Conservation (phyloP, 2,888 invertebrate genomes). For the Cosmia pyralina region DNA sequence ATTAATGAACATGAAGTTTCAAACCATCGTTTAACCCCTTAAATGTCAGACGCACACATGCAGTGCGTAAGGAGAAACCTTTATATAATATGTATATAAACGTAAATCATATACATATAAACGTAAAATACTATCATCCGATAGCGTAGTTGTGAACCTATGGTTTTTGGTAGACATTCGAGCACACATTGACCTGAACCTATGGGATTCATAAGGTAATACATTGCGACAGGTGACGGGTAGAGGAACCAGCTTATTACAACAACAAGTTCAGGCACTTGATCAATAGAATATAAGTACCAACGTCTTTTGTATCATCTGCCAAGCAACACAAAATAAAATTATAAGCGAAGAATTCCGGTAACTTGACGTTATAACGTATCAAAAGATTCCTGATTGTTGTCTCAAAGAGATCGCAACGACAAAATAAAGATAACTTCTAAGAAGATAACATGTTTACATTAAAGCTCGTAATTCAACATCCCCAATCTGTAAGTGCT, state of each 20-base stretch:
- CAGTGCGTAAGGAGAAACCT: no score
- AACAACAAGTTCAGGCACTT: not conserved
- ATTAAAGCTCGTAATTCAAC: slow-evolving; percentile 26
- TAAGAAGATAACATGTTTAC: slow-evolving; percentile 31
- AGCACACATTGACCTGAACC: no score
- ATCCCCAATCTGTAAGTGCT: slow-evolving; percentile 43
- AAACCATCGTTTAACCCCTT: not conserved
- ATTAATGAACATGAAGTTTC: no score
- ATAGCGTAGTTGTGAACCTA: no score
- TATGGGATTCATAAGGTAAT: no score
- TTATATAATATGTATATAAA: no score
- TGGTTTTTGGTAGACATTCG: no score
- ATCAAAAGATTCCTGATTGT: slow-evolving; percentile 16
- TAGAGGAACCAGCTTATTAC: not conserved
- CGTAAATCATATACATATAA: no score
- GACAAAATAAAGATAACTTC: slow-evolving; percentile 16
- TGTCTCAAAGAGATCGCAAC: slow-evolving; percentile 16
- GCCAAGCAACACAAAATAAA: not conserved
- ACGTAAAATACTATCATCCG: no score
- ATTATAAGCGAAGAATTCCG: slow-evolving; percentile 2
- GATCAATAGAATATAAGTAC: not conserved
- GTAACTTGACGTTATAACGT: slow-evolving; percentile 5
- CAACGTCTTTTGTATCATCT: slow-evolving; percentile 12
- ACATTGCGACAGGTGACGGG: no score
- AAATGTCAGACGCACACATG: no score